These are phyloP conservation scores for Tapirus indicus DNA, from an alignment of 2,797 vertebrate species.

Conservation along the genomic window DNA sequence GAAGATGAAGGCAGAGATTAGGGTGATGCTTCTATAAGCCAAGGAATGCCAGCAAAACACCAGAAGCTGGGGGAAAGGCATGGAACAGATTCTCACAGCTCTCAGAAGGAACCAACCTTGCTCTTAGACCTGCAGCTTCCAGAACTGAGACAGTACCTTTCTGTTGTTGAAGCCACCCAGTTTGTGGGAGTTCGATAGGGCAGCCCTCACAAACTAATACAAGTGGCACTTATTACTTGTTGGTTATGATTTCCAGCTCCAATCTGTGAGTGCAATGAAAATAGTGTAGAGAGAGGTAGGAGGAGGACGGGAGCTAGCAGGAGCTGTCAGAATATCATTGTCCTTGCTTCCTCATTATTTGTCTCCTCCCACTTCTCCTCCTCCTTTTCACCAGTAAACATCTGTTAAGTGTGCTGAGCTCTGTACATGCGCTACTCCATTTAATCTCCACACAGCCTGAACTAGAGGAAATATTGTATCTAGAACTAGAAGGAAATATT, in stretches of 20 bases:
- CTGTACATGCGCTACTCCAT: neutral
- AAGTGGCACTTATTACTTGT: neutral
- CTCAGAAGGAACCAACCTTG: neutral
- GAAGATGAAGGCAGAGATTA: neutral
- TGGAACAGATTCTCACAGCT: neutral
- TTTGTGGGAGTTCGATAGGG: neutral
- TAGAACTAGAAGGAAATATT: neutral
- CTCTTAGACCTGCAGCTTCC: neutral
- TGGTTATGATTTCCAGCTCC: neutral
- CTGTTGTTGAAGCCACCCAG: neutral
- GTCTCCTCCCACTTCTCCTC: neutral
- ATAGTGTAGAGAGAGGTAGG: neutral
- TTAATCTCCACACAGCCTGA: neutral
- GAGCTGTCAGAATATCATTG: rapidly evolving
- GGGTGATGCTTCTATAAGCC: too few relatives aligned
- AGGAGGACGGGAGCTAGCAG: neutral
- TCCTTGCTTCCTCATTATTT: neutral
- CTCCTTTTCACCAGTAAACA: neutral
- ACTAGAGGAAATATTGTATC: neutral
- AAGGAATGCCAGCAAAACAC: neutral
- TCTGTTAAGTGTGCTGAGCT: neutral
- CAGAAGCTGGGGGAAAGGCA: neutral
- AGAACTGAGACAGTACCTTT: neutral
- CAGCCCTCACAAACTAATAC: neutral
- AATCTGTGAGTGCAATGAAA: neutral